Base-by-base conservation (phyloP, 2,113 vertebrate genomes). In the Pangasianodon hypophthalmus region DNA sequence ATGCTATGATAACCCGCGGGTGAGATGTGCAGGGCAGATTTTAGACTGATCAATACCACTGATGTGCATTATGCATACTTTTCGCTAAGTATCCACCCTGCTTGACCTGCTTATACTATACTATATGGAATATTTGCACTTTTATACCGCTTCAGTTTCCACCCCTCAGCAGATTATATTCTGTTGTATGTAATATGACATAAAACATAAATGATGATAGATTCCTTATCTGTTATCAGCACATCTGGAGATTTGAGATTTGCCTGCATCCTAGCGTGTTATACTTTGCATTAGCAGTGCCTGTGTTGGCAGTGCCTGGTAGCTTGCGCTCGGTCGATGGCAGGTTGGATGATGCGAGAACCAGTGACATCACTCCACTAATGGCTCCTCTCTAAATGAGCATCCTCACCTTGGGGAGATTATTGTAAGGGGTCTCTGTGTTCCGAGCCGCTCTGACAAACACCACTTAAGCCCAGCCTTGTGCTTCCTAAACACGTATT, bases 401-500 rank as follows among this genome's bases (percentile, higher is more conserved):
- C 91, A 90, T 91, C 92, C 64, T 95, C 95, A 96, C 95, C 96
- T 96, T 94, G 90, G 96, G 96, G 95, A 95, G 95, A 95, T 95
- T 96, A 97, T 95, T 96, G 88, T 44, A 24, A 91, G 95, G 94
- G 94, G 95, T 96, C 97, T 97, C 96, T 95, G 92, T 88, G 92
- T 94, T 96, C 94, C 92, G 94, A 94, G 93, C 92, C 94, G 44
- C 94, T 95, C 93, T 92, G 95, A 95, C 95, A 96, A 96, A 96
- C 95, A 94, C 95, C 96, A 97, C 96, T 98, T 97, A 97, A 97
- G 97, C 94, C 91, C 93, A 94, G 95, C 92, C 95, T 97, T 94
- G 95, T 97, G 96, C 97, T 98, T 98, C 96, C 98, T 97, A 97
- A 98, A 98, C 97, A 98, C 97, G 97, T 97, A 98, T 98, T 98